Percentiles rank a stretch among this genome's conserved stretches.
phyloP scores from a whole-genome alignment of 1,140 invertebrate species.

The Pseudobourletiella spinata region DNA sequence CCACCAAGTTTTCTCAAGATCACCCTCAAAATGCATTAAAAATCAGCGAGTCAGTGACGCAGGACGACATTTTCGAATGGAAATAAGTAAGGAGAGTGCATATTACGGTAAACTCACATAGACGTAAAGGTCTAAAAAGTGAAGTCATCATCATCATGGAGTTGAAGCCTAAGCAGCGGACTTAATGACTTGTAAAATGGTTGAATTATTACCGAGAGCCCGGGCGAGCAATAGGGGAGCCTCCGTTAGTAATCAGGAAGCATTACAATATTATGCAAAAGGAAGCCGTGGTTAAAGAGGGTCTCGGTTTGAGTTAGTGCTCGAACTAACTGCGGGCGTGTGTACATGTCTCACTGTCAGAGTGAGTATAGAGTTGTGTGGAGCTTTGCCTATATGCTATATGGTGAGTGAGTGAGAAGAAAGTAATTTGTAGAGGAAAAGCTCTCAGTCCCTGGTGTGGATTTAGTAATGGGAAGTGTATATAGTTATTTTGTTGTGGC shows the following conservation, averaged over 20 bases:
- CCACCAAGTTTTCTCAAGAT: too few relatives aligned
- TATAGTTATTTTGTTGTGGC: too few relatives aligned
- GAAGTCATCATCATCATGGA: too few relatives aligned
- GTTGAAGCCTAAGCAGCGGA: too few relatives aligned
- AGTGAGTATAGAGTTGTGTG: not conserved
- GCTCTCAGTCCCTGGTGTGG: not conserved
- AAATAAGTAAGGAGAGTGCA: too few relatives aligned
- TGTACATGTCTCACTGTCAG: not conserved
- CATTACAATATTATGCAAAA: not conserved
- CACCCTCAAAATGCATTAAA: too few relatives aligned
- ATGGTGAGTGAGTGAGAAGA: not conserved
- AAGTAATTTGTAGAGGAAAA: not conserved
- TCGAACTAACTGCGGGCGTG: not conserved
- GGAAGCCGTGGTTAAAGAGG: not conserved
- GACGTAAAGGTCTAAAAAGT: too few relatives aligned
- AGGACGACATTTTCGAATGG: too few relatives aligned
- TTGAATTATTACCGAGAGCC: too few relatives aligned
- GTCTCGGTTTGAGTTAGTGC: not conserved
- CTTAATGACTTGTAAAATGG: too few relatives aligned
- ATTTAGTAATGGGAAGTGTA: not conserved
- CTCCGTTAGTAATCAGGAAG: not conserved
- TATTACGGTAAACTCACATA: too few relatives aligned
- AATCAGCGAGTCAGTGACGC: too few relatives aligned
- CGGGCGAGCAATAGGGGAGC: not conserved
- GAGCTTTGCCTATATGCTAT: not conserved